Conservation (phyloP, 1,140 invertebrate genomes). For the Mercenaria mercenaria region DNA sequence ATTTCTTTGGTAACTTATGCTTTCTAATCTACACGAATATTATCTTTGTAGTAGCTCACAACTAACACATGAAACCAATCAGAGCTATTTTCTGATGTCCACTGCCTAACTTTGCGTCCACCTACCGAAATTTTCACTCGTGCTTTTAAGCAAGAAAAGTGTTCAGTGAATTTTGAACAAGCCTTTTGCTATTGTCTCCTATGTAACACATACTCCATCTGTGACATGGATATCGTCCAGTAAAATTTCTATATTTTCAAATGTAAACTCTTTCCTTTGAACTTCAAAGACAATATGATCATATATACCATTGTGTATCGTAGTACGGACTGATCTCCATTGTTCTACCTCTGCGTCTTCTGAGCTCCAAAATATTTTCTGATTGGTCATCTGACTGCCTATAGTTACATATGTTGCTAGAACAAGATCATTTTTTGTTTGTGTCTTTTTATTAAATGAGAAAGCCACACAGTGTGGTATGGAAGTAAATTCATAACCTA, state of each 20-base stretch:
- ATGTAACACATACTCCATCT: conserved; percentile 40
- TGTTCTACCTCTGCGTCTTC: not conserved
- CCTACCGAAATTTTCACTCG: too few species aligned
- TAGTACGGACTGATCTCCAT: not conserved
- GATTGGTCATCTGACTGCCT: not conserved
- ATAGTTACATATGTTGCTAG: conserved; percentile 7
- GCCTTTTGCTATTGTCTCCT: too few species aligned
- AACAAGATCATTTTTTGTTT: not conserved
- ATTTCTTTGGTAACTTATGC: too few species aligned
- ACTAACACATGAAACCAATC: too few species aligned
- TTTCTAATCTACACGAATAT: too few species aligned
- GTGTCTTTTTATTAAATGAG: not conserved
- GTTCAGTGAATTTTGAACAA: too few species aligned
- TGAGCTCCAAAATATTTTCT: conserved; percentile 10
- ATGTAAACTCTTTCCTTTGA: not conserved
- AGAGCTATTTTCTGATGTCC: too few species aligned
- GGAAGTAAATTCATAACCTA: not conserved
- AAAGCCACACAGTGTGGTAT: conserved; percentile 39
- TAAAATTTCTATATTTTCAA: not conserved
- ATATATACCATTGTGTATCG: conserved; percentile 3
- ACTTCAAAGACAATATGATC: conserved; percentile 48
- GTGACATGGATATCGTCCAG: conserved; percentile 27
- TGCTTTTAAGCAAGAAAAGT: too few species aligned
- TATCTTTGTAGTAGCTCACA: too few species aligned
- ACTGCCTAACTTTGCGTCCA: too few species aligned